A percentile compares a stretch with the other conserved stretches of the same genome.
Conservation (phyloP, 2,797 vertebrate genomes). For the Tadarida brasiliensis region DNA sequence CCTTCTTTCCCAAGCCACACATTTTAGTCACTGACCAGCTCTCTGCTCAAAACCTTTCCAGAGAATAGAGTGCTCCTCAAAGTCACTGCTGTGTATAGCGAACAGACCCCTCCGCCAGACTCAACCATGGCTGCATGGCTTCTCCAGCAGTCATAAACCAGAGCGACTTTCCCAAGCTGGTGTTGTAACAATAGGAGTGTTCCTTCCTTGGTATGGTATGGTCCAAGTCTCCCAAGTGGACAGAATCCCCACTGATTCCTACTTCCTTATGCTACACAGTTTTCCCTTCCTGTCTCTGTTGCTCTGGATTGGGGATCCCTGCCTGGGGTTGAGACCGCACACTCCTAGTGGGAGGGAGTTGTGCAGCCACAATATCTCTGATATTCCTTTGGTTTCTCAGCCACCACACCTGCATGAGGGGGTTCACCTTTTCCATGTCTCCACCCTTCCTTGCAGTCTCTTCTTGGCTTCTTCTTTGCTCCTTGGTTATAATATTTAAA, state of each 20-base stretch:
- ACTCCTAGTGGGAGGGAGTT: background rate
- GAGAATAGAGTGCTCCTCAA: no score
- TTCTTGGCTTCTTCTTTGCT: background rate
- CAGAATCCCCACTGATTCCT: background rate
- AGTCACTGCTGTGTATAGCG: no score
- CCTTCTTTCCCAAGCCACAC: background rate
- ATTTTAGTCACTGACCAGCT: no score
- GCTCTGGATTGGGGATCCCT: background rate
- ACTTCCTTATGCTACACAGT: background rate
- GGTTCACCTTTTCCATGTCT: background rate
- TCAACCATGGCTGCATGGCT: background rate
- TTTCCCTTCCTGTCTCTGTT: background rate
- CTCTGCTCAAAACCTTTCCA: no score
- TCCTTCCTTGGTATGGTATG: background rate
- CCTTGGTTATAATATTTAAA: background rate
- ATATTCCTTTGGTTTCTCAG: background rate
- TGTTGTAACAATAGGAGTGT: background rate
- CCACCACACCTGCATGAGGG: background rate
- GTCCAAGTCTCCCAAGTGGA: background rate
- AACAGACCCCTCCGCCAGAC: background rate
- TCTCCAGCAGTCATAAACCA: background rate
- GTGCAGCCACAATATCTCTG: background rate
- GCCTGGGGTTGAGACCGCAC: background rate
- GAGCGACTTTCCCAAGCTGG: background rate
- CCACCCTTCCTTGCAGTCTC: background rate